phyloP scores from a whole-genome alignment of 2,888 invertebrate species.

The Baronia brevicornis region DNA sequence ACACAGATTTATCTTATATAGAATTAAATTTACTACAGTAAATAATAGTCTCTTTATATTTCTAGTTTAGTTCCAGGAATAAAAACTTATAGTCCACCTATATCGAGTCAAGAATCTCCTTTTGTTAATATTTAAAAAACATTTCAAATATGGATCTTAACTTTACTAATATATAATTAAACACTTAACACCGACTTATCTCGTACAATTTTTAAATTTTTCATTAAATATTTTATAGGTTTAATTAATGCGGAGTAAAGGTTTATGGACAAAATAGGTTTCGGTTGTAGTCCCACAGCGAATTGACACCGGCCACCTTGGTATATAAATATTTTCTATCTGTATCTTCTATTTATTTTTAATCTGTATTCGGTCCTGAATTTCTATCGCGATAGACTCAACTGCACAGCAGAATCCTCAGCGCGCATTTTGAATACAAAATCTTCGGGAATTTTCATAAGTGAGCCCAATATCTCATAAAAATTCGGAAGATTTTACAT shows the following conservation, averaged over 20 bases:
- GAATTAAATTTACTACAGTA: slow-evolving; percentile 43
- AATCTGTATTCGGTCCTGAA: slow-evolving; percentile 28
- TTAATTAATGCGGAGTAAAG: slow-evolving; percentile 50
- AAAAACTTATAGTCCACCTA: no score
- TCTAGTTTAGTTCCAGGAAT: slow-evolving; percentile 37
- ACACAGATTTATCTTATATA: slow-evolving; percentile 46
- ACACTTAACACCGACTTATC: slow-evolving; percentile 28
- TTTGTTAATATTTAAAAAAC: slow-evolving; percentile 44
- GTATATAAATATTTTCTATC: no score
- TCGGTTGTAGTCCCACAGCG: no score
- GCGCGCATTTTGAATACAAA: slow-evolving; percentile 41
- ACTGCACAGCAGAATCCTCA: slow-evolving; percentile 23
- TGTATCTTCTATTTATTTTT: no score
- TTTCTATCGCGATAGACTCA: no score
- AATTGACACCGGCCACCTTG: no score
- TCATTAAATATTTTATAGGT: no score
- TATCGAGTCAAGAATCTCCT: slow-evolving; percentile 20
- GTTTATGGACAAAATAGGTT: slow-evolving; percentile 33
- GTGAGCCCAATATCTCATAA: slow-evolving; percentile 56
- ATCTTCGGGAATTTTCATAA: slow-evolving; percentile 39
- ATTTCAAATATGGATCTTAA: slow-evolving; percentile 45
- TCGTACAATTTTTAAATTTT: slow-evolving; percentile 4
- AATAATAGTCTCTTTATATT: slow-evolving; percentile 52
- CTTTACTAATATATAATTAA: slow-evolving; percentile 34
- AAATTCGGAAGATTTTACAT: slow-evolving; percentile 44